These are phyloP conservation scores for Dendrophyllia cribrosa DNA, from an alignment of 64 coral and sea anemone genomes.

Conservation along the genomic window DNA sequence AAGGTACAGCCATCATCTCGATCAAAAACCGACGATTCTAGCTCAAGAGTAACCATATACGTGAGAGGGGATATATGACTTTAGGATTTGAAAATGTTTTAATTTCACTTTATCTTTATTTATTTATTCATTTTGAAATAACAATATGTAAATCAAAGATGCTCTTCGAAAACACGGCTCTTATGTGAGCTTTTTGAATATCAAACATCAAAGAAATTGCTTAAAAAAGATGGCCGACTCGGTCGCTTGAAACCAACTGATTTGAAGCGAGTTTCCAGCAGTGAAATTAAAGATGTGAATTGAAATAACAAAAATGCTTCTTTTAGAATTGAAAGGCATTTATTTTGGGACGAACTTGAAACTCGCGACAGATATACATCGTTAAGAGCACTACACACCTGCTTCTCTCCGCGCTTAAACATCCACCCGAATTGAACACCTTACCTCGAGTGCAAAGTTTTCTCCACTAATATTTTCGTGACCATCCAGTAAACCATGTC, in stretches of 20 bases:
- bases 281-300: background rate
- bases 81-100: background rate
- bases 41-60: background rate
- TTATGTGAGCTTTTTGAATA: background rate
- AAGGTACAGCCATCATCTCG: background rate
- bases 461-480: background rate
- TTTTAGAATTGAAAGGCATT: background rate
- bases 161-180: background rate
- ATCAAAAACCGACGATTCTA: background rate
- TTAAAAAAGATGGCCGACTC: background rate
- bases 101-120: background rate
- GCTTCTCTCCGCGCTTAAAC: background rate
- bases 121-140: background rate
- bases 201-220: background rate
- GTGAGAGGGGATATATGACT: too few relatives aligned
- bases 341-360: background rate
- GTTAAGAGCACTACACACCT: background rate
- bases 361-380: background rate
- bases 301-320: background rate
- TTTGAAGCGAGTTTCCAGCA: background rate
- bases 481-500: background rate
- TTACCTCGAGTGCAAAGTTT: background rate
- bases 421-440: background rate
- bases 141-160: conserved; percentile 2
- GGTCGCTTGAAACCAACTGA: background rate